Evolutionary conservation across 2,888 invertebrate genomes (phyloP), one percentile per base, ranked within the genome.

Genomic region (Micropterix aruncella): DNA sequence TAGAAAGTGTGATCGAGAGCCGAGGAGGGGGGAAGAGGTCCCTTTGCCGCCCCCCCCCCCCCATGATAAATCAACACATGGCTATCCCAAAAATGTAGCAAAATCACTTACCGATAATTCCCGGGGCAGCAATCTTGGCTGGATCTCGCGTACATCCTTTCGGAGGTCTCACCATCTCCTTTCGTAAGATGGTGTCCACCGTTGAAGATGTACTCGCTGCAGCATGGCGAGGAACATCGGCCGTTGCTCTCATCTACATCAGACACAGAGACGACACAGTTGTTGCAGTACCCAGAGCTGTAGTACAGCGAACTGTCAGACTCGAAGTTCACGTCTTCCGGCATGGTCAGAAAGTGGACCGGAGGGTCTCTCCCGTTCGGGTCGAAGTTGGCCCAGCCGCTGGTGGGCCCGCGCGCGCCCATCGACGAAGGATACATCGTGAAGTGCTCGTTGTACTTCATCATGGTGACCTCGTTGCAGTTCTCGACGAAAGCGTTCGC

Each of bases 151-250:
- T 67, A 69, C 2, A 57, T 57, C 46, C 66, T 66, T 50, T 56
- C 50, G 12, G 55, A 54, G n/a, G 56, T 52, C 4, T 54, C 52
- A 38, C 58, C 55, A 5, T 17, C 19, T 2, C 12, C 42, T 52
- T 69, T 68, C 47, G 65, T 63, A 48, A 65, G 63, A 50, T 70
- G 70, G 52, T 67, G 64, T 2, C 70, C 70, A 2, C 70, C 71
- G 50, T 71, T 70, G 57, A 72, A 70, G 52, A 72, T 71, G 52
- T 68, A 68, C 50, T 72, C 71, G 15, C 70, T 70, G 46, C 71
- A 72, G 53, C 71, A 72, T 1, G 70, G 67, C 1, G 70, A 70
- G 3, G 70, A 68, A 48, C 66, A 70, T 17, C 67, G 52, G 1
- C 70, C 70, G 42, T 68, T 68, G 47, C 27, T 27, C 27, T 27